phyloP scores from a whole-genome alignment of 2,888 invertebrate genomes.

The Carterocephalus palaemon region DNA sequence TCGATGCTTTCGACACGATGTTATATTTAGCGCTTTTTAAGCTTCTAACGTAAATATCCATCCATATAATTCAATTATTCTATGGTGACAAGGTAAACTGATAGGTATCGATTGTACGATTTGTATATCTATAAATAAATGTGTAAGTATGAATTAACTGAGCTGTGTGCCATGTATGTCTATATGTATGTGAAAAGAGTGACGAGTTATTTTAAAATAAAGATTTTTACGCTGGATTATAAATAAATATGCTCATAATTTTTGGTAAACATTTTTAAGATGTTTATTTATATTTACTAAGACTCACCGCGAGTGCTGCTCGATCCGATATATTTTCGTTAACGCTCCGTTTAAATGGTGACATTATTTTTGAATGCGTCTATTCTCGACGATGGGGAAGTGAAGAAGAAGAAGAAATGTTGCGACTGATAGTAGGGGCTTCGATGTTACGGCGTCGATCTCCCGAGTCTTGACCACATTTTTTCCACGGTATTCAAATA shows the following conservation, averaged over 20 bases:
- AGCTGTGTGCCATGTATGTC: conserved; percentile 76
- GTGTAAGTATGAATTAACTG: conserved; percentile 57
- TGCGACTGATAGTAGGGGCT: conserved; percentile 29
- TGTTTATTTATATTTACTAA: conserved; percentile 73
- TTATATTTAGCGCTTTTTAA: conserved; percentile 66
- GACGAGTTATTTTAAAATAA: conserved; percentile 70
- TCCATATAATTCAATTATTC: conserved; percentile 78
- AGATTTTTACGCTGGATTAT: conserved; percentile 71
- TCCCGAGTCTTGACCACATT: conserved; percentile 77
- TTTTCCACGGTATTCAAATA: conserved; percentile 84
- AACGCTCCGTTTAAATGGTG: conserved; percentile 5
- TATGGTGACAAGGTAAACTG: conserved; percentile 77
- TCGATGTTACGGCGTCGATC: conserved; percentile 37
- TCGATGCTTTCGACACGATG: conserved; percentile 48
- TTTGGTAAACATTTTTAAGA: conserved; percentile 75
- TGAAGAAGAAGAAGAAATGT: too few species aligned
- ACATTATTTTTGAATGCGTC: conserved; percentile 19
- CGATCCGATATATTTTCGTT: conserved; percentile 19
- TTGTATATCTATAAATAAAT: conserved; percentile 57
- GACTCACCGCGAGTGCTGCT: conserved; percentile 28
- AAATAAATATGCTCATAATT: conserved; percentile 78
- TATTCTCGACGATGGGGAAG: conserved; percentile 8
- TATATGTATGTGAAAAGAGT: conserved; percentile 67
- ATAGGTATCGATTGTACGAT: conserved; percentile 66
- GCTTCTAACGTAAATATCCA: conserved; percentile 73